These are phyloP conservation scores for Neopipo cinnamomea DNA, from an alignment of 2,113 vertebrate genomes.

Conservation along the genomic window DNA sequence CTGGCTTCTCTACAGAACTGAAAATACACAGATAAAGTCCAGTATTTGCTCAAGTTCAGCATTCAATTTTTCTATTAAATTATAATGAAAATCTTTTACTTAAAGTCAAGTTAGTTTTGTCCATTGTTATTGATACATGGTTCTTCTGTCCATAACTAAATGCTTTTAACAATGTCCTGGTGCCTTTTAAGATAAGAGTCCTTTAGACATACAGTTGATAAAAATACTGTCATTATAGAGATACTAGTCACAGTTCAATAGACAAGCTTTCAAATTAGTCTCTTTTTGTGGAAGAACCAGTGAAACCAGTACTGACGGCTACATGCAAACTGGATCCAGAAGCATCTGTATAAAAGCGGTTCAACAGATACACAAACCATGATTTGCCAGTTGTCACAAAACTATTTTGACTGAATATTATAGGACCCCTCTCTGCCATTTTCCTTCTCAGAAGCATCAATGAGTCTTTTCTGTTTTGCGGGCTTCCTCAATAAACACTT, in stretches of 20 bases:
- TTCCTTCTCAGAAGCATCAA: background rate
- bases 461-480: background rate
- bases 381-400: background rate
- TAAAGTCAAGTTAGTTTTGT: background rate
- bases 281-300: background rate
- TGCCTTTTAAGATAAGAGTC: background rate
- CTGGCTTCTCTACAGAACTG: conserved; percentile 14
- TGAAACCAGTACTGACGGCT: background rate
- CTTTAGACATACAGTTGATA: background rate
- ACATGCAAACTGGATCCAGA: background rate
- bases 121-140: background rate
- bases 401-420: background rate
- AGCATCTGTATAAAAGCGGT: background rate
- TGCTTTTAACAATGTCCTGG: background rate
- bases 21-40: conserved; percentile 9
- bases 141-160: background rate
- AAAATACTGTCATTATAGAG: background rate
- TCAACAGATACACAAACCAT: background rate
- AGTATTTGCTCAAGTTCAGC: conserved; percentile 41
- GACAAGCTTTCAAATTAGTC: background rate
- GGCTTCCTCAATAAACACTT: background rate
- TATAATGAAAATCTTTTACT: background rate
- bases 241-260: background rate
- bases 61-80: conserved; percentile 33
- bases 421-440: background rate